Percentiles rank a stretch among this genome's conserved stretches.
Conservation (phyloP, 2,113 vertebrate genomes). For the Peromyscus californicus region DNA sequence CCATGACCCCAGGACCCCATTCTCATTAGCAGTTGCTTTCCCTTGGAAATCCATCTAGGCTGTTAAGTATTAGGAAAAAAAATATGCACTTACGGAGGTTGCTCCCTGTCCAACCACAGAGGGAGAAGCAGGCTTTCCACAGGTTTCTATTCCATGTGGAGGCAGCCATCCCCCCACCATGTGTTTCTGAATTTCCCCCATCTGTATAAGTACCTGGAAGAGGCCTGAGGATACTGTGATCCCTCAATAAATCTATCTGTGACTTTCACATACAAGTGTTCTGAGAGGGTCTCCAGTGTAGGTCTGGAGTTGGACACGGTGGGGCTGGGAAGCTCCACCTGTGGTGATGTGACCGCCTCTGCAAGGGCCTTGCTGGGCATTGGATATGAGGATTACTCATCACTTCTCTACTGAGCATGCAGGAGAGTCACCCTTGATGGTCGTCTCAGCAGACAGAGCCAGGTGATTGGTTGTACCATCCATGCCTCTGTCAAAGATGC, state of each 20-base stretch:
- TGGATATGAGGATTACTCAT: accelerated
- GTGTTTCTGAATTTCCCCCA: background rate
- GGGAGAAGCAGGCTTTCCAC: background rate
- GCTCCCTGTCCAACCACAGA: background rate
- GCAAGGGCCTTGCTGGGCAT: background rate
- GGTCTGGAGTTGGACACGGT: background rate
- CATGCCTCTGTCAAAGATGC: too few relatives aligned
- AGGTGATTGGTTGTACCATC: background rate
- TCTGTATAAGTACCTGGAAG: accelerated
- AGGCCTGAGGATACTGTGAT: background rate
- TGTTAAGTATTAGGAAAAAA: background rate
- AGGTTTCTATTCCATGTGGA: background rate
- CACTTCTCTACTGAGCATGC: accelerated
- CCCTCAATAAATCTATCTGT: accelerated
- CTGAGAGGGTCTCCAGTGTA: accelerated
- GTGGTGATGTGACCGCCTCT: accelerated
- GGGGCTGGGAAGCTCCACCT: accelerated
- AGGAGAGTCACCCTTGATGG: too few relatives aligned
- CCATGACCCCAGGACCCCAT: background rate
- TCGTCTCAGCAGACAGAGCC: accelerated
- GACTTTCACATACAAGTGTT: accelerated
- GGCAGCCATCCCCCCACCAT: background rate
- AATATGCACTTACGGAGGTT: background rate
- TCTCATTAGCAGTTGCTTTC: background rate
- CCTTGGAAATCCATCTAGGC: background rate